Percentiles rank a stretch among this genome's conserved stretches.
phyloP scores from a whole-genome alignment of 1,140 invertebrate species.

The Aphaenogaster rudis region DNA sequence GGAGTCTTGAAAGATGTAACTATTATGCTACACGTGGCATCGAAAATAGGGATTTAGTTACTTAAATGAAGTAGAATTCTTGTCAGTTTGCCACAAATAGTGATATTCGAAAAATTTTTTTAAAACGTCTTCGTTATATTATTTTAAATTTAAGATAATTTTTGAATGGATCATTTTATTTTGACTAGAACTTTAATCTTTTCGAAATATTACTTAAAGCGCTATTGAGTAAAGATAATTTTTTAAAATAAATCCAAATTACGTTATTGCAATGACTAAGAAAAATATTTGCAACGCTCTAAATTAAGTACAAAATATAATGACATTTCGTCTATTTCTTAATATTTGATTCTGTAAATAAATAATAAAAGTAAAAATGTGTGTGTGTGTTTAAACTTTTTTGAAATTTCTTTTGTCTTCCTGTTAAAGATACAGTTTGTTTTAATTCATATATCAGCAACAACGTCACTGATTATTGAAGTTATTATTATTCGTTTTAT shows the following conservation, averaged over 20 bases:
- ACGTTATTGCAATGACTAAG: neutral
- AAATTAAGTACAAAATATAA: neutral
- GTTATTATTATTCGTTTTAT: neutral
- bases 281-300: too few relatives aligned
- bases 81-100: neutral
- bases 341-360: neutral
- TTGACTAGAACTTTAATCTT: neutral
- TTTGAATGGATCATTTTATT: neutral
- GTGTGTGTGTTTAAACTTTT: neutral
- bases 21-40: neutral
- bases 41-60: neutral
- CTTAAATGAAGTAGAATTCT: neutral
- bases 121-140: neutral
- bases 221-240: neutral
- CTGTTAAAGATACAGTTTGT: neutral
- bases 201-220: neutral
- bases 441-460: neutral
- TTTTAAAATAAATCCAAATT: neutral
- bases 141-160: neutral
- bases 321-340: neutral
- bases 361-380: conserved; percentile 11
- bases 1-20: neutral
- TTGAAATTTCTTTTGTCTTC: neutral
- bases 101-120: neutral
- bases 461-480: neutral